Evolutionary conservation across 1,140 invertebrate genomes (phyloP).

Genomic region (Campoletis sonorensis): DNA sequence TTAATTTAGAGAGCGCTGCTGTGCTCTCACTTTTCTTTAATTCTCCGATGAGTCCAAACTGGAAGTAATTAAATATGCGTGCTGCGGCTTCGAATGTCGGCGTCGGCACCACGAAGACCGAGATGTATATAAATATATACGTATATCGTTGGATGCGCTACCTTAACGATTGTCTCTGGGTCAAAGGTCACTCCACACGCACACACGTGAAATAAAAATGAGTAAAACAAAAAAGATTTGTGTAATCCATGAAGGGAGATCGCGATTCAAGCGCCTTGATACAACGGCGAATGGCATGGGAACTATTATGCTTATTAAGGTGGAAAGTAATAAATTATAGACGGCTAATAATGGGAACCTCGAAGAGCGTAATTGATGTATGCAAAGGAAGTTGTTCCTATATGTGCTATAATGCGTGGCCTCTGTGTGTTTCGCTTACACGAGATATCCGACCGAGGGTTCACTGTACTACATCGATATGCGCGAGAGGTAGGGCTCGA

Average conservation of each 20-base stretch:
- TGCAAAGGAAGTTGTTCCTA: constrained; percentile 72
- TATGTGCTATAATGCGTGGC: constrained; percentile 42
- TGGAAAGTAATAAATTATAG: constrained; percentile 77
- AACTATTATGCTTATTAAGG: constrained; percentile 76
- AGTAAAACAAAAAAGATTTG: constrained; percentile 12
- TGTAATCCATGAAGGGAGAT: constrained; percentile 57
- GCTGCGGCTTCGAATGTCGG: constrained; percentile 54
- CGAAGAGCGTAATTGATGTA: constrained; percentile 70
- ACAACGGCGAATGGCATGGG: constrained; percentile 68
- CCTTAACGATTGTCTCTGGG: constrained; percentile 76
- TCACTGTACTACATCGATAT: constrained; percentile 29
- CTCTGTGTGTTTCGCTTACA: constrained; percentile 26
- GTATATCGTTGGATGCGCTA: constrained; percentile 63
- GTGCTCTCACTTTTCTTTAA: not conserved
- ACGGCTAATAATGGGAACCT: constrained; percentile 72
- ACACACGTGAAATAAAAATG: constrained; percentile 55
- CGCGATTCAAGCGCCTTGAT: constrained; percentile 21
- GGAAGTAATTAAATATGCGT: constrained; percentile 75
- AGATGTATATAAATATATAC: not conserved
- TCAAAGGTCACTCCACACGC: constrained; percentile 66
- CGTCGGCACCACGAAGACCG: constrained; percentile 7
- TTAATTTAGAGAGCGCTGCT: no score
- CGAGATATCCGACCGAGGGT: constrained; percentile 2
- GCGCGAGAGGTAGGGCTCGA: not conserved
- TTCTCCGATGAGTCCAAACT: constrained; percentile 40